phyloP scores from a whole-genome alignment of 2,797 vertebrate genomes.

The Paratrypauchen microcephalus region DNA sequence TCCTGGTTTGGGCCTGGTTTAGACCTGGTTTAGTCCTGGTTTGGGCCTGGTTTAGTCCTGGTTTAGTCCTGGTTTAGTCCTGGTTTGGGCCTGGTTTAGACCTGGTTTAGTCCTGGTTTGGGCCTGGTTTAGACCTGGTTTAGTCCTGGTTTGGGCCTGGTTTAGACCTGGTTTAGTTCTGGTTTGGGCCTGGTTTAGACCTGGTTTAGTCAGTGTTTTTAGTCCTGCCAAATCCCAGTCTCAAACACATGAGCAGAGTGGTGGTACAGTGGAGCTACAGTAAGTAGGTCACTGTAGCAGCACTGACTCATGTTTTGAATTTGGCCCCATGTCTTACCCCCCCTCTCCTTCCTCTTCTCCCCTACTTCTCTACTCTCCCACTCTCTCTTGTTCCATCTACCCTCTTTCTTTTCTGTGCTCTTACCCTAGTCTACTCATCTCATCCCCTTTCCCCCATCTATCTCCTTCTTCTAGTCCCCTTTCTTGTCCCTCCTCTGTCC shows the following conservation, averaged over 20 bases:
- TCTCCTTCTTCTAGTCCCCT: neutral
- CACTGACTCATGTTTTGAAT: constrained; percentile 47
- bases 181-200: too few relatives aligned
- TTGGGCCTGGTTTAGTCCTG: neutral
- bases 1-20: neutral
- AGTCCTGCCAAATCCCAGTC: neutral
- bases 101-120: neutral
- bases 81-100: neutral
- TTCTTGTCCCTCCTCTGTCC: neutral
- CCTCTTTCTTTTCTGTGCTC: neutral
- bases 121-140: neutral
- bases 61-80: neutral
- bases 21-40: neutral
- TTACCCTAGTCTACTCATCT: too few relatives aligned
- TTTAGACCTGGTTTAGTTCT: neutral
- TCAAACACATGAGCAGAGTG: neutral
- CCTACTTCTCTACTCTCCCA: neutral
- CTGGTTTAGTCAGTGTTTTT: neutral
- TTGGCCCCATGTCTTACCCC: neutral
- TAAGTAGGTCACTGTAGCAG: constrained; percentile 45
- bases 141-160: too few relatives aligned
- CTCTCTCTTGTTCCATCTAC: constrained; percentile 2
- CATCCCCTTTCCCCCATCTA: neutral
- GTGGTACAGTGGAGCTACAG: neutral
- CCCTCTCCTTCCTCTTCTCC: constrained; percentile 9